Base-by-base conservation (phyloP, 2,888 invertebrate genomes). In the Amiota minor region DNA sequence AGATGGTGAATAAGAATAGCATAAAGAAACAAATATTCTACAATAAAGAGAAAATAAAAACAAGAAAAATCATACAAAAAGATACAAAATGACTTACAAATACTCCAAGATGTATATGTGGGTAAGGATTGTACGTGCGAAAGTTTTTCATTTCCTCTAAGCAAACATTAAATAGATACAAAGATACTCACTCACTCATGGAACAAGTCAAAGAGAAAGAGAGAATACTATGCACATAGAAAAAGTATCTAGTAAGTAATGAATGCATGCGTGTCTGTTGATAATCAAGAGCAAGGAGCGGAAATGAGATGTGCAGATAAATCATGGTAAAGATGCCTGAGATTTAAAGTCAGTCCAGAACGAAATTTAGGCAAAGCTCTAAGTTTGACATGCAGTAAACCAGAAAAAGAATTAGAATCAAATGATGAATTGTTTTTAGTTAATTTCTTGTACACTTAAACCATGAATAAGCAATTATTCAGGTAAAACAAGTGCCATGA, bases 91-190 rank as follows among this genome's bases (percentile, higher is more conserved):
- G 12, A 14, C 50, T 18, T 11, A 18, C 20, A 70, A 80, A 59
- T 59, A 59, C 59, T 59, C 84, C 84, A 82, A 83, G 83, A 82
- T 74, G 3, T 23, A 3, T 23, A 35, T 35, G 35, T 85, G 77
- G 83, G 85, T 81, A 78, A 85, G 85, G 81, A 84, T 81, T 74
- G 79, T 85, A 83, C 83, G 83, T 83, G 83, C 84, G 78, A 83
- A 85, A 85, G 83, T 83, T 83, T 85, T 85, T 83, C 86, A 83
- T 83, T 83, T 83, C 83, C 83, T 86, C 80, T 83, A 83, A 80
- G 83, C 86, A 83, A 83, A 84, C 86, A 83, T 83, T 83, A 85
- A 83, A 53, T 11, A 20, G 67, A 53, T 85, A 80, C 79, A 79
- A 76, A 78, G 53, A 20, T 53, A 12, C 23, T 16, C 59, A 10